A percentile compares a stretch with the other conserved stretches of the same genome.
Evolutionary conservation across 2,888 invertebrate genomes (phyloP).

Genomic region (Plagodis dolabraria): DNA sequence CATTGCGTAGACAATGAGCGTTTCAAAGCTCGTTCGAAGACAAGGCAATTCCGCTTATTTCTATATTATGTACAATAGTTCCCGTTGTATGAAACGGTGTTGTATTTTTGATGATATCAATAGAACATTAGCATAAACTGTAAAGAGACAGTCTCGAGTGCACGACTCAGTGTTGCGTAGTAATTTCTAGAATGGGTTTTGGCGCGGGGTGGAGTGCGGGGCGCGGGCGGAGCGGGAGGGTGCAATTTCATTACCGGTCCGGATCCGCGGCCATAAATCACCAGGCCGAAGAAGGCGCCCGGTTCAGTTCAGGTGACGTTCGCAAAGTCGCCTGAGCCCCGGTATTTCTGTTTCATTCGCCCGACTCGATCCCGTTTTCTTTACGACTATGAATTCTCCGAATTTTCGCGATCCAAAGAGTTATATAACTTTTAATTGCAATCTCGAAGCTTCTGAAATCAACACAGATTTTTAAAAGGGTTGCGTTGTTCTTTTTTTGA

Average conservation of each 20-base stretch:
- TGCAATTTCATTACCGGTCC: constrained; percentile 85
- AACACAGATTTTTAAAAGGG: constrained; percentile 2
- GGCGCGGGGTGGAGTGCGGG: constrained; percentile 56
- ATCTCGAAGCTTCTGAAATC: constrained; percentile 57
- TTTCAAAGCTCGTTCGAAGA: constrained; percentile 40
- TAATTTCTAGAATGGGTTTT: constrained; percentile 83
- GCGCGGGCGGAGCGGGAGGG: constrained; percentile 71
- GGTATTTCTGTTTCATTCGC: constrained; percentile 76
- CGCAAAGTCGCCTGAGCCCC: constrained; percentile 73
- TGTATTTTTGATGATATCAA: constrained; percentile 16
- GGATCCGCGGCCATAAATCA: constrained; percentile 85
- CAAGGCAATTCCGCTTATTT: constrained; percentile 31
- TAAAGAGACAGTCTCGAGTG: constrained; percentile 50
- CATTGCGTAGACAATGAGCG: constrained; percentile 66
- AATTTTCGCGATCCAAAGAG: constrained; percentile 53
- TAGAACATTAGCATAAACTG: constrained; percentile 20
- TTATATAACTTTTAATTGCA: constrained; percentile 24
- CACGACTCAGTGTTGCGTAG: constrained; percentile 78
- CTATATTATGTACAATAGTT: constrained; percentile 23
- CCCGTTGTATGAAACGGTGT: neutral
- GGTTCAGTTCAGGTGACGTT: constrained; percentile 85
- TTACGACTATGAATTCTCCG: constrained; percentile 76
- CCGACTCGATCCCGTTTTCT: constrained; percentile 73
- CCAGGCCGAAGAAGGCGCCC: constrained; percentile 83
- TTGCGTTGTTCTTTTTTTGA: constrained; percentile 24